Evolutionary conservation across 2,113 vertebrate genomes (phyloP), one percentile per base, ranked within the genome.

Genomic region (Okapia johnstoni): DNA sequence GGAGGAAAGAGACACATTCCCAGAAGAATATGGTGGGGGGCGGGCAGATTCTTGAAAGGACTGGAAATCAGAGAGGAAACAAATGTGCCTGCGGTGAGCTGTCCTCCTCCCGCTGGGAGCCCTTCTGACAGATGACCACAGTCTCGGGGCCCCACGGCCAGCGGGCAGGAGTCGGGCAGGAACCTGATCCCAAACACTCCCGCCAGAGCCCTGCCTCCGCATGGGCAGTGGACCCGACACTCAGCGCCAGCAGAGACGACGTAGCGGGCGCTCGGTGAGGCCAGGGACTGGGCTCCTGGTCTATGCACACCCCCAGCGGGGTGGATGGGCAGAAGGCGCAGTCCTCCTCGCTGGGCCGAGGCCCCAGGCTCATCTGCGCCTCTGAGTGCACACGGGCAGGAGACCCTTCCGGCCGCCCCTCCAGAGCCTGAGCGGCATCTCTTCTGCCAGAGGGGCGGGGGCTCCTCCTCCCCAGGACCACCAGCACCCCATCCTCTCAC

Each of bases 81-180:
- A n/a, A 6, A 9, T 4, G 80, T 13, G 6, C 23, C 2, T 3
- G 0, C 2, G 6, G 40, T 1, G 43, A 13, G 21, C 46, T 4
- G 28, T 4, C 48, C 48, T 16, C 33, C 48, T 46, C 55, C 4
- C 25, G 6, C 33, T 0, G 0, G 4, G 88, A 77, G 5, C 61
- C 9, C 79, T 17, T 30, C 5, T 21, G 54, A 77, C 12, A 9
- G 2, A 23, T 7, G 43, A 77, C 2, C 17, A 11, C 2, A 21
- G 48, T 5, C 1, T 52, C 4, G 15, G 26, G 21, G 50, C 50
- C 86, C 17, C 77, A 30, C 15, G 40, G 40, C 76, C 50, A 15
- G 36, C 0, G 57, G 14, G 70, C 40, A 50, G 48, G 36, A 23
- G 30, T 33, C 7, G 16, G 57, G 7, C 36, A 25, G 80, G 50